These are phyloP conservation scores for Axis porcinus DNA, from an alignment of 2,113 vertebrate species.

Conservation along the genomic window DNA sequence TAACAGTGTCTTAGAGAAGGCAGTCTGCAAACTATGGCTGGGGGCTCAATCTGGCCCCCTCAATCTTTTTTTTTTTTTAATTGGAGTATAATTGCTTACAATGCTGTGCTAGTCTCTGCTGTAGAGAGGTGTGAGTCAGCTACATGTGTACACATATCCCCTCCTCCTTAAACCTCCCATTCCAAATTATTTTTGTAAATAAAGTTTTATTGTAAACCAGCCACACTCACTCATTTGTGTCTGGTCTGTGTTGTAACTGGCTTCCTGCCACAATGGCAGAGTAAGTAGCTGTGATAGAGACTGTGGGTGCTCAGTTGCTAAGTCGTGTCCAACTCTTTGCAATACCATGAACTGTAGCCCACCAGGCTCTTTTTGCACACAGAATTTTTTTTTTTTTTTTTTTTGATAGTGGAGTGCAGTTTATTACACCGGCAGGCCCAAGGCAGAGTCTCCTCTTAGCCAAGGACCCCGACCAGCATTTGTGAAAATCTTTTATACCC, in stretches of 20 bases:
- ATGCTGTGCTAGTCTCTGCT: not conserved
- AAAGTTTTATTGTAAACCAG: not conserved
- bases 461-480: no score
- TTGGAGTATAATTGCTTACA: not conserved
- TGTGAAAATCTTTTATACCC: no score
- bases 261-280: not conserved
- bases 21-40: not conserved
- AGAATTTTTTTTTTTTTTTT: no score
- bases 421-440: no score
- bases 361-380: not conserved
- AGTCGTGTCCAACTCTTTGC: rapidly evolving
- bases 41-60: not conserved
- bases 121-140: not conserved
- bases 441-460: no score
- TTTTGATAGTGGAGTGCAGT: no score
- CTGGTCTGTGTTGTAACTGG: not conserved
- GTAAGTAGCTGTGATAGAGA: not conserved
- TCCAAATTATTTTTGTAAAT: not conserved
- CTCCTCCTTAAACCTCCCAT: not conserved
- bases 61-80: not conserved
- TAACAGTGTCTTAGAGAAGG: not conserved
- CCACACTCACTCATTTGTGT: not conserved
- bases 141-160: not conserved
- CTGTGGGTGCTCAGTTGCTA: not conserved
- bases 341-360: not conserved